Evolutionary conservation across 2,888 invertebrate species (phyloP).

Genomic region (Marronus borbonicus): DNA sequence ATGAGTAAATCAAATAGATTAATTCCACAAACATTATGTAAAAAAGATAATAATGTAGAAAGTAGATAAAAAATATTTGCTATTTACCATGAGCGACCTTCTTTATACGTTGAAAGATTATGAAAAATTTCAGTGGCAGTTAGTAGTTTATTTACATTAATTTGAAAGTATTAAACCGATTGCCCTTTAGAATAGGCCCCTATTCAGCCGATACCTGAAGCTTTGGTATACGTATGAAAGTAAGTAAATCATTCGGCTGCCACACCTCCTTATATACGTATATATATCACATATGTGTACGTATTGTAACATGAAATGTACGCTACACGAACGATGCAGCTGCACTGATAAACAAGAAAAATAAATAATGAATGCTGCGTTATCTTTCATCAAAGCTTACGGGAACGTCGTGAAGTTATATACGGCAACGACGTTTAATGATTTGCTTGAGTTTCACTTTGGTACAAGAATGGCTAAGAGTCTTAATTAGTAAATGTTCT

Average conservation of each 20-base stretch:
- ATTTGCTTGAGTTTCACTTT: conserved; percentile 20
- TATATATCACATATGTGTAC: conserved; percentile 1
- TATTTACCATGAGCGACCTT: too few species aligned
- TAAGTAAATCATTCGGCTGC: conserved; percentile 39
- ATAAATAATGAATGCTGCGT: conserved; percentile 54
- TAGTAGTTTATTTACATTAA: conserved; percentile 15
- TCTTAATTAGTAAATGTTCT: conserved; percentile 15
- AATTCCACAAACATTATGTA: too few species aligned
- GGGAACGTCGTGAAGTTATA: conserved; percentile 53
- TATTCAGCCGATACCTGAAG: conserved; percentile 4
- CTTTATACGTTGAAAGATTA: too few species aligned
- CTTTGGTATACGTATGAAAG: conserved; percentile 27
- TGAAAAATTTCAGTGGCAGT: neutral
- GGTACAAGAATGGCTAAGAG: neutral
- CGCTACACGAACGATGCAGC: conserved; percentile 24
- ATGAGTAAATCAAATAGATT: neutral
- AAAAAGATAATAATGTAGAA: too few species aligned
- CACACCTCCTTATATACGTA: conserved; percentile 11
- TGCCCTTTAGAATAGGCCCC: neutral
- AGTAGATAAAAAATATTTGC: too few species aligned
- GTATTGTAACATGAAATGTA: conserved; percentile 29
- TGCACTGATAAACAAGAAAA: conserved; percentile 47
- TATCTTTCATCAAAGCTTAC: conserved; percentile 52
- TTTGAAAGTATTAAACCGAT: conserved; percentile 16
- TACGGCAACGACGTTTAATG: conserved; percentile 29